These are phyloP conservation scores for Sinohyriopsis cumingii DNA, from an alignment of 2,888 invertebrate genomes.

Conservation along the genomic window DNA sequence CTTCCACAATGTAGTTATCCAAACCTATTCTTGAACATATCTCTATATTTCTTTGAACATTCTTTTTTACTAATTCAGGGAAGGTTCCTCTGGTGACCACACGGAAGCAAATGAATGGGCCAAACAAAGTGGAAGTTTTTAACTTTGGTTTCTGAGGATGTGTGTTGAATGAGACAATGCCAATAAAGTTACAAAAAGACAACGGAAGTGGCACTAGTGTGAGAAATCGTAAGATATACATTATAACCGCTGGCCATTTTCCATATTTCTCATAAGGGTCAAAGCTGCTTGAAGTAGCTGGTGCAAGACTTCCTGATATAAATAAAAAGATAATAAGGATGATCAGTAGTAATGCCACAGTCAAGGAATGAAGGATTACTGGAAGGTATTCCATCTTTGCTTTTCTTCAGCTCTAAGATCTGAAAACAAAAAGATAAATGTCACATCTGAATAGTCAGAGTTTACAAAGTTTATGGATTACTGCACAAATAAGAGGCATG, in stretches of 20 bases:
- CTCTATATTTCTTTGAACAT: constrained; percentile 50
- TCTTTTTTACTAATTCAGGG: constrained; percentile 49
- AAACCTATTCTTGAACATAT: constrained; percentile 46
- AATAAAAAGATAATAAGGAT: constrained; percentile 33
- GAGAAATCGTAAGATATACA: constrained; percentile 47
- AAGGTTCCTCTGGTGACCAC: constrained; percentile 51
- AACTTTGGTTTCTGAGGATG: constrained; percentile 54
- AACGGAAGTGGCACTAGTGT: constrained; percentile 52
- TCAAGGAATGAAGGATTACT: constrained; percentile 31
- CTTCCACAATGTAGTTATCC: constrained; percentile 54
- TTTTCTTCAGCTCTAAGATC: background rate
- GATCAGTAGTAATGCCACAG: constrained; percentile 25
- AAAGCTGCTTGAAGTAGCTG: constrained; percentile 20
- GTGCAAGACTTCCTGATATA: constrained; percentile 34
- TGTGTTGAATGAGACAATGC: constrained; percentile 52
- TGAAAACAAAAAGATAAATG: background rate
- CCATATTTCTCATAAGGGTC: constrained; percentile 52
- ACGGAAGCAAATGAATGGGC: constrained; percentile 56
- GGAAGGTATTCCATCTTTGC: constrained; percentile 26
- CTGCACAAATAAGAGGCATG: too few species aligned
- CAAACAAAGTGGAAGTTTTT: constrained; percentile 54
- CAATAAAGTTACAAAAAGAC: constrained; percentile 55
- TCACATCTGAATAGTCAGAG: too few species aligned
- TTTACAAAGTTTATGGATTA: too few species aligned
- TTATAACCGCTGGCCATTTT: constrained; percentile 31